phyloP scores from a whole-genome alignment of 2,797 vertebrate species.

The Eulemur rubriventer region DNA sequence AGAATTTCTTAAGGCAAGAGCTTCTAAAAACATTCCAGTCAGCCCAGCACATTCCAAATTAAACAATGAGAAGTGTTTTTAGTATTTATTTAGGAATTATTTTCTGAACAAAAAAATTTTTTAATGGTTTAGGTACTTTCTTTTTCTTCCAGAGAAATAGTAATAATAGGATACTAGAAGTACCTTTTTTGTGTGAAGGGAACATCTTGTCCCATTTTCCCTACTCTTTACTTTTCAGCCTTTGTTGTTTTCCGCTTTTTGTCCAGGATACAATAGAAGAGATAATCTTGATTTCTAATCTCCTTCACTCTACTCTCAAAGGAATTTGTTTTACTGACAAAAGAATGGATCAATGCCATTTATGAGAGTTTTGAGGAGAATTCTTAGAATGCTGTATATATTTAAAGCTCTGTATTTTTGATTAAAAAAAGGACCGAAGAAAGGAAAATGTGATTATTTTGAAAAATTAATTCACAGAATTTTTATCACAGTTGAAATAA shows the following conservation, averaged over 20 bases:
- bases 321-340: neutral
- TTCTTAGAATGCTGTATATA: neutral
- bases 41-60: slow-evolving; percentile 34
- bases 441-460: neutral
- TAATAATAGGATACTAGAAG: neutral
- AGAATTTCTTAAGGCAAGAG: slow-evolving; percentile 31
- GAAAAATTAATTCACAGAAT: slow-evolving; percentile 4
- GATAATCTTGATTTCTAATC: slow-evolving; percentile 20
- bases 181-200: neutral
- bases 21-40: slow-evolving; percentile 38
- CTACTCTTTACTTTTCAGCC: neutral
- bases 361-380: slow-evolving; percentile 18
- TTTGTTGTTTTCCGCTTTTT: neutral
- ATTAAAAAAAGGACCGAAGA: neutral
- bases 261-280: neutral
- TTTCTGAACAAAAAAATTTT: neutral
- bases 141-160: slow-evolving; percentile 20
- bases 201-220: neutral
- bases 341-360: neutral
- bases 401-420: neutral
- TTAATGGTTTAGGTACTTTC: neutral
- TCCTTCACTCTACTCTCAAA: neutral
- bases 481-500: slow-evolving; percentile 20
- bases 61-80: slow-evolving; percentile 37
- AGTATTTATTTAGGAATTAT: slow-evolving; percentile 1